Evolutionary conservation across 1,140 invertebrate genomes (phyloP).

Genomic region (Dolichoris vasculosae): DNA sequence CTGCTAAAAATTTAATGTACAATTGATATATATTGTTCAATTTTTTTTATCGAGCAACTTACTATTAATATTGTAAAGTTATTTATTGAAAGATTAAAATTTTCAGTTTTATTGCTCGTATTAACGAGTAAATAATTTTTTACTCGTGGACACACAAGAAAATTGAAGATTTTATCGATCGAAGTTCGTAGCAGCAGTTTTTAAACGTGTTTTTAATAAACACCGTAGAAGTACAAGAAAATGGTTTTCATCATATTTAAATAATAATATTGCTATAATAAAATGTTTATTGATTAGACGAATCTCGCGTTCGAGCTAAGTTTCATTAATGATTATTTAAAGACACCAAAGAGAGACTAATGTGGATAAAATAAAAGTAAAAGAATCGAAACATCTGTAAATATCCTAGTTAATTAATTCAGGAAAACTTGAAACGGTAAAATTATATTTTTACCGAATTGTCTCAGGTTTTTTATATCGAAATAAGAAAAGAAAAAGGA

Average conservation of each 20-base stretch:
- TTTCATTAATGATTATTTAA: slow-evolving; percentile 38
- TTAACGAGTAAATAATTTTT: no score
- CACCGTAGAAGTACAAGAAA: neutral
- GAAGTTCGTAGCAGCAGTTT: neutral
- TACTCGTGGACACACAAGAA: no score
- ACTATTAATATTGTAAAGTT: no score
- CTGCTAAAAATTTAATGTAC: no score
- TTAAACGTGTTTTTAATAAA: neutral
- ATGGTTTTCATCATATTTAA: slow-evolving; percentile 19
- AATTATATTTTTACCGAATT: neutral
- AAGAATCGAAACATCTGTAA: slow-evolving; percentile 47
- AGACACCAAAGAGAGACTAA: slow-evolving; percentile 45
- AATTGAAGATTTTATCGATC: neutral
- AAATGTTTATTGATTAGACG: neutral
- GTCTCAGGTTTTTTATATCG: neutral
- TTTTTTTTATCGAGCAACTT: no score
- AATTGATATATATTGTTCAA: no score
- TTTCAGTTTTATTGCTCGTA: no score
- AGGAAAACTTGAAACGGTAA: neutral
- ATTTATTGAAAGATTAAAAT: no score
- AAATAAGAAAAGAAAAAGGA: neutral
- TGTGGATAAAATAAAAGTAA: neutral
- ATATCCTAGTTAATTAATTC: slow-evolving; percentile 53
- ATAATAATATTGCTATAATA: slow-evolving; percentile 6
- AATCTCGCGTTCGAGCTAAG: slow-evolving; percentile 38